These are phyloP conservation scores for Melanophora roralis DNA, from an alignment of 2,888 invertebrate species.

Conservation along the genomic window DNA sequence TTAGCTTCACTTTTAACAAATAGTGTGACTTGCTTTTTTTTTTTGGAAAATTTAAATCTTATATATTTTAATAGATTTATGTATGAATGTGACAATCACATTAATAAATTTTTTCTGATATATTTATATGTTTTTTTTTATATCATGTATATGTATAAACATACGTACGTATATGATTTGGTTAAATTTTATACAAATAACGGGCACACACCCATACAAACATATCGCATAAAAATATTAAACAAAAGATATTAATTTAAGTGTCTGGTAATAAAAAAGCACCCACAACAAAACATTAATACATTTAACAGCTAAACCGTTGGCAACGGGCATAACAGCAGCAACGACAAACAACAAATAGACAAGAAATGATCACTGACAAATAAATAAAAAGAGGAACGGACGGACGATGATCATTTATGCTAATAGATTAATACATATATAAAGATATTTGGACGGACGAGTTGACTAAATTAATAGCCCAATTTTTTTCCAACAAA, in stretches of 20 bases:
- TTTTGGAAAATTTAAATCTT: too few relatives aligned
- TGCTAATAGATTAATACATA: not conserved
- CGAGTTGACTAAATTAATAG: constrained; percentile 26
- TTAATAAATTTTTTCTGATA: constrained; percentile 27
- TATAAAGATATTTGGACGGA: not conserved
- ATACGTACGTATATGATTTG: not conserved
- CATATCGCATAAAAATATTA: not conserved
- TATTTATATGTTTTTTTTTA: too few relatives aligned
- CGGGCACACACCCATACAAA: not conserved
- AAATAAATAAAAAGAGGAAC: constrained; percentile 4
- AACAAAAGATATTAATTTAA: constrained; percentile 20
- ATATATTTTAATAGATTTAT: constrained; percentile 1
- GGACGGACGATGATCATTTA: not conserved
- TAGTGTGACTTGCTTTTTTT: too few relatives aligned
- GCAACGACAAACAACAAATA: constrained; percentile 25
- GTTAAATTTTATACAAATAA: not conserved
- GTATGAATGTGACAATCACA: not conserved
- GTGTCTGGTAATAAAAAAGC: constrained; percentile 54
- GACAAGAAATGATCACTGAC: constrained; percentile 33
- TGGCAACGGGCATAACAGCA: not conserved
- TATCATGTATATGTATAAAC: too few relatives aligned
- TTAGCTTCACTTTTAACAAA: too few relatives aligned
- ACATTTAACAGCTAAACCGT: constrained; percentile 3
- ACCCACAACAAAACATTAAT: constrained; percentile 53
- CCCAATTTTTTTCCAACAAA: constrained; percentile 38